Evolutionary conservation across 1,140 invertebrate genomes (phyloP), one percentile per base, ranked within the genome.

Genomic region (Nomia melanderi): DNA sequence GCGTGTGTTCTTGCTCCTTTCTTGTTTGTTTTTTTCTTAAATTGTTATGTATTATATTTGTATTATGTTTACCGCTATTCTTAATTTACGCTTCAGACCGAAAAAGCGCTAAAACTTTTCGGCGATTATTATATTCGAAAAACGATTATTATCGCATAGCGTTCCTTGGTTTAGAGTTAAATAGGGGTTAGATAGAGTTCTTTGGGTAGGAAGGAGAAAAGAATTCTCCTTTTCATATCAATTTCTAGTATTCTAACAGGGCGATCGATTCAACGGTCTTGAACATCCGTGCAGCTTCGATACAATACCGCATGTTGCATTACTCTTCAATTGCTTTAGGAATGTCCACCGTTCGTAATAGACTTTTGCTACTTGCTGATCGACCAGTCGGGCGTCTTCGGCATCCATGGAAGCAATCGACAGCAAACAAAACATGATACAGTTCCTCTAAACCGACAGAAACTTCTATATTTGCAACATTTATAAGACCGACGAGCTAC

Each of bases 211-310:
- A 50, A n/a, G 41, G 47, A 50, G 47, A 20, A 50, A 12, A 23
- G 60, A 33, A 36, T 56, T 31, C 31, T 74, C 64, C 65, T 63
- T 74, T 73, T 79, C 57, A 83, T 80, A 83, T 83, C 60, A 80
- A 74, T 77, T 69, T 69, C 25, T 82, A 83, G 33, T 79, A 77
- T 56, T 79, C 33, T 70, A 59, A 76, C 9, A 57, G 67, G 59
- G 11, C 29, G 53, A 59, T 54, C 33, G 27, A 59, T 59, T 33
- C 33, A 63, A 27, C 17, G 36, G 69, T 17, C 33, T 39, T 11
- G 41, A 23, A 54, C 53, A 72, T 69, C 2, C 67, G 1, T 29
- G 14, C 65, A 78, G 11, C 7, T 57, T 74, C 69, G 31, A 65
- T 71, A 56, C 23, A 3, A 57, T 59, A 47, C 53, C 44, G 27